Evolutionary conservation across 2,888 invertebrate species (phyloP), one percentile per base, ranked within the genome.

Genomic region (Temnothorax ravouxi): DNA sequence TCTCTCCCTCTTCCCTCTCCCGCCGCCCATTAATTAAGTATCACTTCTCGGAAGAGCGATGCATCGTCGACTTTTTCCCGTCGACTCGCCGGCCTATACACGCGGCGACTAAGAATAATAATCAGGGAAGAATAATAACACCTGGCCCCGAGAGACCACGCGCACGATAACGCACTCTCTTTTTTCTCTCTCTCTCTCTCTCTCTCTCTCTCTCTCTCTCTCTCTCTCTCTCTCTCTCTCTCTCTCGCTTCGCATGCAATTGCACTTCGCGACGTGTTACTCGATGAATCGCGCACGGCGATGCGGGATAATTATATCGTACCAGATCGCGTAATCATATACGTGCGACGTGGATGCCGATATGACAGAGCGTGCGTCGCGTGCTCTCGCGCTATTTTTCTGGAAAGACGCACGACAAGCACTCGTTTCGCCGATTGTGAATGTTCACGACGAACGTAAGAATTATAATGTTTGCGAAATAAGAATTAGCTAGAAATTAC

Each of bases 11-110:
- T 41, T 38, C 3, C 18, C 66, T 66, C 25, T 64, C 52, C 62
- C 54, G 38, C 85, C 84, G 87, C 76, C 84, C 75, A 91, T 87
- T 90, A 89, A 90, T 90, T 90, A 89, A 88, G 88, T 86, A 90
- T 90, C 80, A 82, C 76, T 89, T 87, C 88, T 84, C 54, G 83
- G 87, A 87, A 89, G 75, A 67, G 75, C 62, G 41, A 50, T 34
- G 69, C 77, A 72, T 77, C 59, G 80, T 52, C 74, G 83, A 69
- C 69, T 29, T 34, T 34, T 34, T 34, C 34, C 34, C 59, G 80
- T 52, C 77, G 83, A 69, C 69, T 29, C 47, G 50, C 34, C 47
- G n/a, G 54, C 25, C 69, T 82, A 66, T 76, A 74, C 76, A 74
- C 76, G 71, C 47, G 47, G 50, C 82, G 64, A 64, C 41, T 34